Base-by-base conservation (phyloP, 1,140 invertebrate genomes). In the Achroia grisella region DNA sequence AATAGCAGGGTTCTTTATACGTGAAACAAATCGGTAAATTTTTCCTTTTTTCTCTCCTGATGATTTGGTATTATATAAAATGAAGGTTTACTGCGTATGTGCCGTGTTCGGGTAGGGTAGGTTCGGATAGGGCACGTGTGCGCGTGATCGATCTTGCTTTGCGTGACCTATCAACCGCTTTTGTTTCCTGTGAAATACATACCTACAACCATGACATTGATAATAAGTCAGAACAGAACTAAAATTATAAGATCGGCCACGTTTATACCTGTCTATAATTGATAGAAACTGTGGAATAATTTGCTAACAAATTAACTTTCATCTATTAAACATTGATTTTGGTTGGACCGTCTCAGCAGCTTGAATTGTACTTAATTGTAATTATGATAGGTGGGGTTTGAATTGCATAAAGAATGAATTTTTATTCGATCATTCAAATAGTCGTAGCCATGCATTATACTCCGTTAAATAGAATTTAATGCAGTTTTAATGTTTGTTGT, bases 391-490 rank as follows among this genome's bases (percentile, higher is more conserved):
- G 17, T 3, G 2, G 17, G 2, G 2, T 60, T 64, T 52, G 53
- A 52, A 53, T 58, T 33, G 59, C 62, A 64, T 63, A 59, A 55
- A 48, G 58, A 56, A 66, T 56, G 58, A 52, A 56, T 57, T 39
- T 57, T 64, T 68, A 71, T 77, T 66, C 64, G 67, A 67, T 70
- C 58, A 68, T 68, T 70, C 69, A 76, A 79, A 63, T 61, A 77
- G n/a, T n/a, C n/a, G n/a, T 23, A 23, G 62, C 48, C 56, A 53
- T 58, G 61, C 55, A 68, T 63, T 68, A 62, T 62, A 60, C 49
- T 59, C 44, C 49, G 62, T 62, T 72, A 74, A 77, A 74, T 76
- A 66, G 59, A 71, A 64, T 76, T 69, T 77, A 81, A 81, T 80
- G 74, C 63, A 66, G 49, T 72, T 78, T 81, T 81, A 78, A 81